A percentile compares a stretch with the other conserved stretches of the same genome.
These are phyloP conservation scores for Cantharis rufa DNA, from an alignment of 2,888 invertebrate genomes.

Conservation along the genomic window DNA sequence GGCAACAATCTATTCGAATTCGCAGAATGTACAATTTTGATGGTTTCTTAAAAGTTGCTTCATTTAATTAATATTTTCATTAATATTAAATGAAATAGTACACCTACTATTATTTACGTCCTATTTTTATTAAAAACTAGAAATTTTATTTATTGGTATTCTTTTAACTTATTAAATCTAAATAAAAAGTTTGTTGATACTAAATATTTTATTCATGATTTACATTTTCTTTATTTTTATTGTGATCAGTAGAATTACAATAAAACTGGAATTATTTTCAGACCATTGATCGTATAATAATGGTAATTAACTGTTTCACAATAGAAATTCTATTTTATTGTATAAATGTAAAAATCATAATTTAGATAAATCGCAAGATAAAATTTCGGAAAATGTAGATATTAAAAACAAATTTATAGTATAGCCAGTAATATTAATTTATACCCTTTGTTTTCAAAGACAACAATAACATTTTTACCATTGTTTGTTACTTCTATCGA, in stretches of 20 bases:
- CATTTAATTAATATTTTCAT: too few relatives aligned
- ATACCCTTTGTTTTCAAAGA: neutral
- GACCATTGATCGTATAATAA: neutral
- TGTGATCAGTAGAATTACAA: neutral
- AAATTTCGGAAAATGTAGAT: neutral
- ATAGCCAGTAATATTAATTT: neutral
- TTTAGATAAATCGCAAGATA: neutral
- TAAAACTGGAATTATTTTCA: neutral
- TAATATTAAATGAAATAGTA: too few relatives aligned
- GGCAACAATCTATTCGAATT: too few relatives aligned
- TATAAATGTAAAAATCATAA: neutral
- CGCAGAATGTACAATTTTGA: too few relatives aligned
- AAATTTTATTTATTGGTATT: neutral
- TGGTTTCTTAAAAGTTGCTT: too few relatives aligned
- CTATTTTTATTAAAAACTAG: neutral
- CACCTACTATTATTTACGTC: too few relatives aligned
- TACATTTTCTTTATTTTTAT: neutral
- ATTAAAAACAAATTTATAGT: neutral
- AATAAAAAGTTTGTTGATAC: neutral
- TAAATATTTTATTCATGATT: neutral
- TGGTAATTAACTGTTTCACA: neutral
- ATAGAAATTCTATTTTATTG: neutral
- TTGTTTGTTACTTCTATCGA: neutral
- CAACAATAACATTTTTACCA: neutral
- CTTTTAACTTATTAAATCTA: neutral